Evolutionary conservation across 2,797 vertebrate genomes (phyloP).

Genomic region (Tolypeutes matacus): DNA sequence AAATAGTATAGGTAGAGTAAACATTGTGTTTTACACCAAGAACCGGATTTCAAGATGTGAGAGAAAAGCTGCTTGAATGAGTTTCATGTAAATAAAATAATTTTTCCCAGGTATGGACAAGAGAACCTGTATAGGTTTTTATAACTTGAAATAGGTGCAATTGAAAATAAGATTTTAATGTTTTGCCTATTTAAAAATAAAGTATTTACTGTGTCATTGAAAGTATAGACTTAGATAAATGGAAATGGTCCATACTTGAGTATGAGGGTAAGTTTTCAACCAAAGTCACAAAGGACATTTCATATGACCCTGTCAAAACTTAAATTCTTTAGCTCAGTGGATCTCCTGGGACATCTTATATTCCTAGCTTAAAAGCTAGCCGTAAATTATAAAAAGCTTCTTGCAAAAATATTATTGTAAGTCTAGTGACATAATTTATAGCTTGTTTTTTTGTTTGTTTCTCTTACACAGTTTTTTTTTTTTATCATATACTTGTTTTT

Average conservation of each 20-base stretch:
- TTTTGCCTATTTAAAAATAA: not conserved
- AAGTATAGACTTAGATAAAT: conserved; percentile 10
- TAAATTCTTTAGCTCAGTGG: conserved; percentile 32
- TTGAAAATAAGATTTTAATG: conserved; percentile 58
- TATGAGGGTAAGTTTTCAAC: not conserved
- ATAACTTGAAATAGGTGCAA: not conserved
- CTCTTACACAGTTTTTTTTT: conserved; percentile 46
- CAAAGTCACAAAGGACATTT: conserved; percentile 31
- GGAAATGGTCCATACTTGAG: not conserved
- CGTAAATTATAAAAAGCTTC: conserved; percentile 61
- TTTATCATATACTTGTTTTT: conserved; percentile 43
- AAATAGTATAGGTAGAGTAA: conserved; percentile 20
- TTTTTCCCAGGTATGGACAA: not conserved
- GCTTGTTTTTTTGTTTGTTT: conserved; percentile 74
- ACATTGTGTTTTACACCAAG: not conserved
- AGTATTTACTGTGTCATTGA: not conserved
- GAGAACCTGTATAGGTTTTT: not conserved
- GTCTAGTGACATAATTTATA: conserved; percentile 59
- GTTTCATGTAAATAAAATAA: conserved; percentile 49
- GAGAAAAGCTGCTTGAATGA: not conserved
- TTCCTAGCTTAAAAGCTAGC: conserved; percentile 51
- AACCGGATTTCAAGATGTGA: conserved; percentile 27
- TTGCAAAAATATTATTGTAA: conserved; percentile 73
- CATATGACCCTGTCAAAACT: conserved; percentile 41
- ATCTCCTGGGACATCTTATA: conserved; percentile 68